These are phyloP conservation scores for Corticium candelabrum DNA, from an alignment of 37 sponge, comb jelly and placozoan genomes.

Conservation along the genomic window DNA sequence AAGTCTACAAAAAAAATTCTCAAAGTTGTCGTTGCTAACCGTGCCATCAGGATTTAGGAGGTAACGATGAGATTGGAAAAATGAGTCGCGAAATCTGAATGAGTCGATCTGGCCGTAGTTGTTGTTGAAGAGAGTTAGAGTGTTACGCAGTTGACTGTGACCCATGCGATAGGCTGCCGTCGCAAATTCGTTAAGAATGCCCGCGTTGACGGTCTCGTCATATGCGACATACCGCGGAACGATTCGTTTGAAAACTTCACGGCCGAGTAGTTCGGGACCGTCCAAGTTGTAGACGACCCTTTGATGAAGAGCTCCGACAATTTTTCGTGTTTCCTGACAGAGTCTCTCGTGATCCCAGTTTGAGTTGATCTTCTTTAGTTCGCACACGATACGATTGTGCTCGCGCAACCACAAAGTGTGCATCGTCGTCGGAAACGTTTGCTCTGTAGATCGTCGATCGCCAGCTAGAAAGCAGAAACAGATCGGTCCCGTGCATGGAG, in stretches of 20 bases:
- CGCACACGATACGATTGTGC: background rate
- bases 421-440: background rate
- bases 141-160: conserved; percentile 59
- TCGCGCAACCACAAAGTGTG: background rate
- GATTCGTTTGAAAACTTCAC: background rate
- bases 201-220: conserved; percentile 41
- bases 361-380: background rate
- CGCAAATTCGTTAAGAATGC: conserved; percentile 54
- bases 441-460: background rate
- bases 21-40: background rate
- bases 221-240: conserved; percentile 27
- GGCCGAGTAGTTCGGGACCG: conserved; percentile 22
- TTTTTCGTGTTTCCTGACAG: conserved; percentile 8
- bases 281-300: conserved; percentile 13
- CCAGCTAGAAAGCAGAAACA: background rate
- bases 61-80: conserved; percentile 37
- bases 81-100: conserved; percentile 41
- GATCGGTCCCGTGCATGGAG: background rate
- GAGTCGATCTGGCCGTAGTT: conserved; percentile 24
- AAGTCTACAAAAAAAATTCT: conserved; percentile 41
- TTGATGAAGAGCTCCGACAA: conserved; percentile 11
- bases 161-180: conserved; percentile 78
- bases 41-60: background rate
- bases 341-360: background rate
- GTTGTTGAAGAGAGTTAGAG: conserved; percentile 36